Conservation (phyloP, 2,797 vertebrate species). For the Hybognathus amarus region DNA sequence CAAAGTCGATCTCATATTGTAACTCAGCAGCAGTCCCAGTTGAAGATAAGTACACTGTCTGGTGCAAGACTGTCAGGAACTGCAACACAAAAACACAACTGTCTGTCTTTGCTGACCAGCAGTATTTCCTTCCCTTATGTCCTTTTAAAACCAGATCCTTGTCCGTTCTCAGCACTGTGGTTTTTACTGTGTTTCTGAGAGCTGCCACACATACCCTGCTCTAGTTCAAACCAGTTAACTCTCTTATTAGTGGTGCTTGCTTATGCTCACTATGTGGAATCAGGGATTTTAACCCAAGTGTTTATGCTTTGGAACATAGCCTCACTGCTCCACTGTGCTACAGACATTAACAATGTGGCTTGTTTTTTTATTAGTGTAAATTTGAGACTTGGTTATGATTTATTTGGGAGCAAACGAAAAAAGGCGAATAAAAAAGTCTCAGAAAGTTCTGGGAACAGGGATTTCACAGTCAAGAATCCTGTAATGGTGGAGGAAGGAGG, state of each 20-base stretch:
- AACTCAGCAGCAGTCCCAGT: constrained; percentile 63
- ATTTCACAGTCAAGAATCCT: neutral
- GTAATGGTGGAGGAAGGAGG: neutral
- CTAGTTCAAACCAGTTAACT: constrained; percentile 19
- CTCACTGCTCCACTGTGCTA: neutral
- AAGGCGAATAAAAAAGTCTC: too few relatives aligned
- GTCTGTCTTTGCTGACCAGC: constrained; percentile 21
- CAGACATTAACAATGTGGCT: neutral
- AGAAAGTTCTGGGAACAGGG: too few relatives aligned
- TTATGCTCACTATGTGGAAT: neutral
- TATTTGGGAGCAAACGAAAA: neutral
- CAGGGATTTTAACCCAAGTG: neutral
- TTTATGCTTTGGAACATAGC: neutral
- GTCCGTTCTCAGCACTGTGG: neutral
- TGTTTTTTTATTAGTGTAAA: neutral
- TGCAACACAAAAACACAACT: constrained; percentile 18
- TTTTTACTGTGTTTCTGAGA: constrained; percentile 2
- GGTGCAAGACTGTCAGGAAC: constrained; percentile 46
- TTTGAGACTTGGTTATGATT: too few relatives aligned
- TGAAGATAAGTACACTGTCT: constrained; percentile 46
- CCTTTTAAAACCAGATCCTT: constrained; percentile 1
- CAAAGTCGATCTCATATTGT: constrained; percentile 76
- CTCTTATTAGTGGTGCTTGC: constrained; percentile 1
- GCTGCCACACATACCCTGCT: neutral
- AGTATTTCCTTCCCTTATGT: constrained; percentile 14